Evolutionary conservation across 2,888 invertebrate genomes (phyloP), one percentile per base, ranked within the genome.

Genomic region (Malthinus flaveolus): DNA sequence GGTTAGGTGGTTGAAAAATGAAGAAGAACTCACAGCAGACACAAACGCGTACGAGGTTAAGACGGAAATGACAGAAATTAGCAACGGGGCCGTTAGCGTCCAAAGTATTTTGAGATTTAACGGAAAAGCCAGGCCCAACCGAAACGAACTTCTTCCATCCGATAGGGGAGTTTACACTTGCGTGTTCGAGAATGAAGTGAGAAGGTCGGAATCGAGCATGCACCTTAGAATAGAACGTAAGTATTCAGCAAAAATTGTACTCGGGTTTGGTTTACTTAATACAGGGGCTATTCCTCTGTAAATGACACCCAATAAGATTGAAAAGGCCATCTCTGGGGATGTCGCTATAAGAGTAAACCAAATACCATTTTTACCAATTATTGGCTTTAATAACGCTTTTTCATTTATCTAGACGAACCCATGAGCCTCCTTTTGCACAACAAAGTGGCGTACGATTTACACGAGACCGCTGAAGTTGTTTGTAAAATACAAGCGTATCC

Each of bases 401-500:
- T 10, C 34, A 49, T 11, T 81, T n/a, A n/a, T n/a, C n/a, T n/a
- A 89, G 89, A 95, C 78, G 89, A 90, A 74, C 95, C 95, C 1
- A 92, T 95, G 67, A 86, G 91, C 31, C 83, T 94, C 34, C 90
- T 91, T 74, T 89, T 90, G 71, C 90, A 93, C 76, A 89, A 88
- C 71, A 93, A 93, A 79, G 95, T 95, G 0, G 95, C 95, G 0
- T 93, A 88, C 73, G 93, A 94, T 74, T 78, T 90, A 5, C 83
- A 87, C 59, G 94, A 95, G 78, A 88, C 88, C 0, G 95, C 95
- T 0, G 90, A 92, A 76, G 90, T 96, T 15, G 85, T 89, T 0
- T 95, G 95, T 77, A 87, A 89, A 72, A 93, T 95, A 9, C 92
- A 93, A 73, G 93, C 95, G 0, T 95, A 93, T 78, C 95, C 95